Base-by-base conservation (phyloP, 2,888 invertebrate genomes). In the Scaptodrosophila latifasciaeformis region DNA sequence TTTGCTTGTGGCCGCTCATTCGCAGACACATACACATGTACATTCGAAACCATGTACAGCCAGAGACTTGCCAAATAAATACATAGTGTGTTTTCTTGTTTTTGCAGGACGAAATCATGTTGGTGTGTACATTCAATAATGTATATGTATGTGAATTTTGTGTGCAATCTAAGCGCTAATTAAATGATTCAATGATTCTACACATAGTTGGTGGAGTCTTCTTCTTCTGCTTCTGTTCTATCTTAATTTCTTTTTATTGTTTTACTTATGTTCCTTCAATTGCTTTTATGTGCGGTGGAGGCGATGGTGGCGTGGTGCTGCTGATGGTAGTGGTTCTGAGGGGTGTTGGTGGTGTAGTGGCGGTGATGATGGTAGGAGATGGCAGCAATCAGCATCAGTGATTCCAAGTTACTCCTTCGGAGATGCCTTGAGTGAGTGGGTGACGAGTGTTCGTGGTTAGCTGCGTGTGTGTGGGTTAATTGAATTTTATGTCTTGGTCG, bases 111-210 rank as follows among this genome's bases (percentile, higher is more conserved):
- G n/a, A n/a, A n/a, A n/a, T n/a, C n/a, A n/a, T n/a, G n/a, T n/a
- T n/a, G 27, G 50, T 45, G 37, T 60, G 53, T 51, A 59, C 52
- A 66, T 55, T 65, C 69, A 68, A 66, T 66, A 66, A 61, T 61
- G 24, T 37, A 15, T 48, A 18, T 42, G 19, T 40, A 21, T 46
- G 46, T 19, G 18, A 15, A 58, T 30, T 47, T 49, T 65, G 58
- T 72, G 61, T 53, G 59, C 71, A 76, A 83, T 76, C 76, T 83
- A 81, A 84, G 80, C 81, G 75, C 84, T 85, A 84, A 84, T 85
- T 84, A 85, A 85, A 84, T 83, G 84, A 82, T 85, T 85, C 84
- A 83, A 82, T 84, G 84, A 82, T 69, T 84, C 61, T 49, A 54
- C 49, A 31, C 49, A 6, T 62, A 58, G 52, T 50, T 58, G 40